Base-by-base conservation (phyloP, 1,140 invertebrate species). In the Drosophila triauraria region DNA sequence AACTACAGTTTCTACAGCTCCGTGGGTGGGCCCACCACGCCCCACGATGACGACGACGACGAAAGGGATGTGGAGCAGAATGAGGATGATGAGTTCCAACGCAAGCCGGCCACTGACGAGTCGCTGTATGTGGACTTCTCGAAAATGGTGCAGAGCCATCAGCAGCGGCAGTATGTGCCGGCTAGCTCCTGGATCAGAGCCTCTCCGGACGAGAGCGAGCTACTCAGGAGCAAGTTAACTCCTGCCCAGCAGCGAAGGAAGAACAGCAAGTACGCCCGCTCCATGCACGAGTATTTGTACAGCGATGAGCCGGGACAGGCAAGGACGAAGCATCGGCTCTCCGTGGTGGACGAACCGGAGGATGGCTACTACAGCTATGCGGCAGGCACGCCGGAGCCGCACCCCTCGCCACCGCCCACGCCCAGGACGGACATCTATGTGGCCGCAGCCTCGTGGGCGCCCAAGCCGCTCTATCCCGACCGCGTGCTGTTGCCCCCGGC, bases 361-460 rank as follows among this genome's bases (percentile, higher is more conserved):
- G 91, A 92, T 54, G 91, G 85, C 13, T 92, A 92, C 56, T 91
- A 92, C 44, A 91, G 88, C 48, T 88, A 92, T 75, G 86, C 88
- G 32, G 87, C 86, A 2, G 88, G 84, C 10, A 90, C 91, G 38
- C 87, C 87, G 3, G 91, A 92, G 30, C 70, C 82, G 4, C 75
- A 60, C 3, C 62, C 75, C 3, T 68, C 83, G 43, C 69, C 79
- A 2, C 75, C 80, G 42, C 59, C 78, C 9, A 78, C 78, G 25
- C 54, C 75, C 12, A 67, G 75, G 53, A 92, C 91, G 80, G 90
- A 95, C 59, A 93, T 95, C 48, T 94, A 95, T 86, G 93, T 94
- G 71, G 93, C 94, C 51, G 93, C 95, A 80, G 93, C 94, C 75
- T 94, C 94, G 78, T 95, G 95, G 94, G 94, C 94, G 75, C 93